Base-by-base conservation (phyloP, 2,888 invertebrate species). In the Drosophila conformis region DNA sequence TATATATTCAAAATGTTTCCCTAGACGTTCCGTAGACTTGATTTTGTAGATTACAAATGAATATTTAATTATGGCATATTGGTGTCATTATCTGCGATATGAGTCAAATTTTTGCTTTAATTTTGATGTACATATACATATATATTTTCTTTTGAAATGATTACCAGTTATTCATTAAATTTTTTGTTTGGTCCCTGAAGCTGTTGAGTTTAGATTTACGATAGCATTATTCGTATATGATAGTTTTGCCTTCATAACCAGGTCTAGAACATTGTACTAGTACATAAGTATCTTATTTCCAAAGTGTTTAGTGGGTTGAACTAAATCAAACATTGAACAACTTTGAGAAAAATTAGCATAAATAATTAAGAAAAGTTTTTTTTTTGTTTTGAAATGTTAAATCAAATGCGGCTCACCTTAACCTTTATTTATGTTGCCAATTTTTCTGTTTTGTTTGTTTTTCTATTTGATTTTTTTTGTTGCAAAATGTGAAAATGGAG, bases 401-500 rank as follows among this genome's bases (percentile, higher is more conserved):
- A 63, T 52, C 57, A 67, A 71, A 70, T 68, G 52, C 52, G 21
- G 40, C 38, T 65, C 64, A 13, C 21, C 21, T 46, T 52, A 31
- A 40, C 21, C 29, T 21, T 57, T 56, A 8, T 31, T 15, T 31
- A 31, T 31, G 25, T 62, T 78, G 78, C 78, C 75, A 80, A 80
- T 79, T 73, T 38, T 78, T 79, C 74, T 57, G n/a, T 35, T 66
- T 15, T 46, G 21, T 35, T 33, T 48, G 11, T 73, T 73, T 61
- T 69, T 78, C 62, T 73, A 61, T 80, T 65, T 72, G 57, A n/a
- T 60, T 72, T 65, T 54, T 71, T 54, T 68, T 58, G 67, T 68
- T 58, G 42, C 76, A 69, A 67, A 79, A 91, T 92, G 92, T 92
- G 92, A 92, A 92, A 90, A 91, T 92, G 92, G 92, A 92, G 92